Evolutionary conservation across 35 echinoderm and acorn worm species (phyloP).

Genomic region (Lytechinus pictus): DNA sequence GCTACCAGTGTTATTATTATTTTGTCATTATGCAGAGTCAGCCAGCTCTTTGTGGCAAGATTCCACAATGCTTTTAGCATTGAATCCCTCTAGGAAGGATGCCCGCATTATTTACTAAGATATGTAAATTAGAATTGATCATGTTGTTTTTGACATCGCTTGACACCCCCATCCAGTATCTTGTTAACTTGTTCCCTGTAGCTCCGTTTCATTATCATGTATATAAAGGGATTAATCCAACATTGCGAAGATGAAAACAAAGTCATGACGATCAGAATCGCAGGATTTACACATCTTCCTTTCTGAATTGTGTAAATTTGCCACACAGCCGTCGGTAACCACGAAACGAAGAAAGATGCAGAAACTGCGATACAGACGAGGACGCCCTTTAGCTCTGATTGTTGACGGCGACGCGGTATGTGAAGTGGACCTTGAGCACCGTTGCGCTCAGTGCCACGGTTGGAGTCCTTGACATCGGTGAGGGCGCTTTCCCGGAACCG

Average conservation of each 20-base stretch:
- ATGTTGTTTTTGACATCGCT: neutral
- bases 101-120: too few species aligned
- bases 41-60: too few species aligned
- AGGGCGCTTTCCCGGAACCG: neutral
- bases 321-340: neutral
- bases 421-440: neutral
- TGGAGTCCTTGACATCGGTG: neutral
- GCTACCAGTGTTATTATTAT: too few species aligned
- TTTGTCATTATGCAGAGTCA: too few species aligned
- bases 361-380: neutral
- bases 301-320: neutral
- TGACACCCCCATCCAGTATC: neutral
- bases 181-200: neutral
- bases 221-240: neutral
- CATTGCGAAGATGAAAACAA: neutral
- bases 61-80: too few species aligned
- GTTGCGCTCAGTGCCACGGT: neutral
- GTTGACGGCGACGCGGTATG: neutral
- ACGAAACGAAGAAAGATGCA: neutral
- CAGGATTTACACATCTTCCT: neutral
- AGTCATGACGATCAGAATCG: neutral
- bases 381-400: neutral
- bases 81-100: too few species aligned
- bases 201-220: neutral
- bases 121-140: too few species aligned